These are phyloP conservation scores for Corythornis vintsioides DNA, from an alignment of 2,113 vertebrate genomes.

Conservation along the genomic window DNA sequence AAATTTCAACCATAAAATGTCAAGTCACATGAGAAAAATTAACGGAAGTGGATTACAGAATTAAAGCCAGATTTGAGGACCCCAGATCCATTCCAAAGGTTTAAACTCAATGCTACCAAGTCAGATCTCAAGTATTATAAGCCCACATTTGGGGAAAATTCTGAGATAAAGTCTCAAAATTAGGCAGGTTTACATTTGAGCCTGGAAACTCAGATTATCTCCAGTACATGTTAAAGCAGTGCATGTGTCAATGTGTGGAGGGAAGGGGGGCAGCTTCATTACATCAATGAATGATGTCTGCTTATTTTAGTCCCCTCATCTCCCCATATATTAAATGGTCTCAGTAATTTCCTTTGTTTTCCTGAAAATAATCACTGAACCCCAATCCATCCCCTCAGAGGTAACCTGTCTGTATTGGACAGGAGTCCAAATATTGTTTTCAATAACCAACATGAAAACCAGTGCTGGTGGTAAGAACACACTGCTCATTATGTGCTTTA, in stretches of 20 bases:
- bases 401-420: background rate
- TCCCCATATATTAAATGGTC: background rate
- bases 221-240: background rate
- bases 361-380: background rate
- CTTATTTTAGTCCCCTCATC: background rate
- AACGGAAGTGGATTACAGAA: slow-evolving; percentile 5
- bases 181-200: background rate
- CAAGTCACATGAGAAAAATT: slow-evolving; percentile 27
- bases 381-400: background rate
- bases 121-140: background rate
- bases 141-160: background rate
- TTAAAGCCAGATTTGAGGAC: background rate
- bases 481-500: background rate
- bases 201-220: background rate
- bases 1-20: background rate
- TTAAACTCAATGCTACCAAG: background rate
- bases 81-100: background rate
- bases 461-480: background rate
- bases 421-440: background rate
- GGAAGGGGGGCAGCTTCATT: background rate
- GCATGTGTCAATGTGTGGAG: too few species aligned
- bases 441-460: background rate
- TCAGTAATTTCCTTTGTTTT: background rate
- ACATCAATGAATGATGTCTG: background rate
- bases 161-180: background rate